A percentile compares a stretch with the other conserved stretches of the same genome.
Conservation (phyloP, 2,888 invertebrate species). For the Caenorhabditis sinica region DNA sequence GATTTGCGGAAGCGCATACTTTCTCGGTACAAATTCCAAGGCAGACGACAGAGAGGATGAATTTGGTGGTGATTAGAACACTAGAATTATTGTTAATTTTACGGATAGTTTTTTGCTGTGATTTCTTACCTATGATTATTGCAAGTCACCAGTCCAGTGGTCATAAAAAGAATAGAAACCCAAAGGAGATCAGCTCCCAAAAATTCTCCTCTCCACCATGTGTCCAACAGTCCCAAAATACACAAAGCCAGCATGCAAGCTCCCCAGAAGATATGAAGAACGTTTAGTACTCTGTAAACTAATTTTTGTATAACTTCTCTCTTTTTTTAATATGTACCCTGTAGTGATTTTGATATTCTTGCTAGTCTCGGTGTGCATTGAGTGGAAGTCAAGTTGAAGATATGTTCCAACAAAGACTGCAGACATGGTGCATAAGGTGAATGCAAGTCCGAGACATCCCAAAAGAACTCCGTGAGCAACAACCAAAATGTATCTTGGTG, state of each 20-base stretch:
- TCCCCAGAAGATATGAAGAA: conserved; percentile 81
- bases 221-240: conserved; percentile 78
- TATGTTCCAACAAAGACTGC: conserved; percentile 78
- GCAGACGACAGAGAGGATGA: conserved; percentile 77
- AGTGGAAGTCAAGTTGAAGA: conserved; percentile 74
- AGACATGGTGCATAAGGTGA: conserved; percentile 77
- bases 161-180: conserved; percentile 79
- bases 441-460: conserved; percentile 77
- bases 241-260: conserved; percentile 78
- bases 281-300: conserved; percentile 59
- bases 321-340: too few relatives aligned
- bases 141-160: conserved; percentile 78
- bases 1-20: conserved; percentile 78
- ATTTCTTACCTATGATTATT: conserved; percentile 75
- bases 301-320: too few relatives aligned
- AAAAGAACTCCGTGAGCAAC: conserved; percentile 81
- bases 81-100: conserved; percentile 58
- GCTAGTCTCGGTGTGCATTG: conserved; percentile 71
- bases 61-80: conserved; percentile 76
- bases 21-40: conserved; percentile 80
- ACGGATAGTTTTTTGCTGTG: neutral
- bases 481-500: conserved; percentile 80
- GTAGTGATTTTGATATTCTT: conserved; percentile 70
- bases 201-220: conserved; percentile 82
- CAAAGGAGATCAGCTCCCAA: conserved; percentile 82